These are phyloP conservation scores for Micromussa lordhowensis DNA, from an alignment of 92 coral and sea anemone genomes.

Conservation along the genomic window DNA sequence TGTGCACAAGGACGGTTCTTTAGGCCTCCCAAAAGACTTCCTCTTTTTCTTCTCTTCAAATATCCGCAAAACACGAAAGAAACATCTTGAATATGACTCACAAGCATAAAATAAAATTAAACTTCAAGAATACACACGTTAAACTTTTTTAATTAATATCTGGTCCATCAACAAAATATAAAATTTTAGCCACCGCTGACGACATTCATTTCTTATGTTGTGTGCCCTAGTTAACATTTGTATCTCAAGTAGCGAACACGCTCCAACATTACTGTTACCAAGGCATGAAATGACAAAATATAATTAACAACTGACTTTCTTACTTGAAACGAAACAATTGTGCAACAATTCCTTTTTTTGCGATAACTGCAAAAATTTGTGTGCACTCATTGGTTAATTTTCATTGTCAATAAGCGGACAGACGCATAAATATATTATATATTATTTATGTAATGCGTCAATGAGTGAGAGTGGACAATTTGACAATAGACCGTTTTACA, in stretches of 20 bases:
- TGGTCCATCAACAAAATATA: background rate
- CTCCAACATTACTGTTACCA: background rate
- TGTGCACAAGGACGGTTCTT: no score
- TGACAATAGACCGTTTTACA: no score
- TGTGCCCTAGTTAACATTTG: background rate
- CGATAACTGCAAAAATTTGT: no score
- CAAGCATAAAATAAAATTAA: background rate
- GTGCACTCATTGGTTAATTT: no score
- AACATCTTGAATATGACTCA: background rate
- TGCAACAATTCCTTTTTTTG: background rate
- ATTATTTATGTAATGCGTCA: no score
- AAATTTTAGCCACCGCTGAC: background rate
- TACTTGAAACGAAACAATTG: background rate
- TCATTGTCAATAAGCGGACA: no score
- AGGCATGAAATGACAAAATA: background rate
- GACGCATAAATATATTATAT: no score
- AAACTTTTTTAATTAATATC: no score
- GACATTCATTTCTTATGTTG: background rate
- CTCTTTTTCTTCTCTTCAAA: no score
- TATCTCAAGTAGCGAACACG: background rate
- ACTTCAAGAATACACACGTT: background rate
- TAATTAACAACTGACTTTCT: background rate
- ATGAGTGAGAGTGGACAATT: no score
- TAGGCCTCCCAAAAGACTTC: no score
- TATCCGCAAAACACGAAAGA: background rate